Evolutionary conservation across 92 coral and sea anemone genomes (phyloP).

Genomic region (Epizoanthus rinbou): DNA sequence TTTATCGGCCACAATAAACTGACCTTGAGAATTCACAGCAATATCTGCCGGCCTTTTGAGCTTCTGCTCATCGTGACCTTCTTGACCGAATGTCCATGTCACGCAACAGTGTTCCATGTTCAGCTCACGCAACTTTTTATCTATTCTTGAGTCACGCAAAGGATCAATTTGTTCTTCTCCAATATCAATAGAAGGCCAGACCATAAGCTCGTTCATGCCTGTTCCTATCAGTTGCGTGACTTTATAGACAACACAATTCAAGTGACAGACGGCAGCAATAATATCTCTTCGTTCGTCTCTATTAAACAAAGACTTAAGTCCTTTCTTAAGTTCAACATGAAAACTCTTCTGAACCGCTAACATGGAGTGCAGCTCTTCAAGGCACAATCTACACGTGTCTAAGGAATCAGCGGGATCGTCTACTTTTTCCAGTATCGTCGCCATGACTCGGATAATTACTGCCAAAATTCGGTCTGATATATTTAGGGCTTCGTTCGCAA

Average conservation of each 20-base stretch:
- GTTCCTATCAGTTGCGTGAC: constrained; percentile 33
- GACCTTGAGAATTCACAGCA: constrained; percentile 23
- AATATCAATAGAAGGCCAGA: constrained; percentile 32
- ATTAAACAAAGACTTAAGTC: too few relatives aligned
- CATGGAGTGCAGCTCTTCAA: not conserved
- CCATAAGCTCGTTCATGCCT: constrained; percentile 9
- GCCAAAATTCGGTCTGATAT: constrained; percentile 26
- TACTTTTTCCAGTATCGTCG: constrained; percentile 48
- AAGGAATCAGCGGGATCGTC: constrained; percentile 45
- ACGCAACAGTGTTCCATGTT: constrained; percentile 3
- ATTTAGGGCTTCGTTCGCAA: constrained; percentile 25
- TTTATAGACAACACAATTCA: constrained; percentile 29
- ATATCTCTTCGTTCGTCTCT: not conserved
- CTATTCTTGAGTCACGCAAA: constrained; percentile 12
- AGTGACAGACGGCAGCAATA: constrained; percentile 15
- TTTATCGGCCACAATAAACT: constrained; percentile 21
- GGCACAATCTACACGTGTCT: constrained; percentile 30
- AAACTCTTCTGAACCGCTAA: too few relatives aligned
- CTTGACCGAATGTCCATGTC: constrained; percentile 40
- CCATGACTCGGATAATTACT: constrained; percentile 36
- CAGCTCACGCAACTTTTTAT: not conserved
- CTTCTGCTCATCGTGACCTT: constrained; percentile 6
- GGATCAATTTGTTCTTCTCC: constrained; percentile 18
- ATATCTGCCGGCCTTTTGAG: constrained; percentile 30
- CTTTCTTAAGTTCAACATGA: too few relatives aligned